A percentile compares a stretch with the other conserved stretches of the same genome.
These are phyloP conservation scores for Halcyon smyrnensis DNA, from an alignment of 2,797 vertebrate genomes.

Conservation along the genomic window DNA sequence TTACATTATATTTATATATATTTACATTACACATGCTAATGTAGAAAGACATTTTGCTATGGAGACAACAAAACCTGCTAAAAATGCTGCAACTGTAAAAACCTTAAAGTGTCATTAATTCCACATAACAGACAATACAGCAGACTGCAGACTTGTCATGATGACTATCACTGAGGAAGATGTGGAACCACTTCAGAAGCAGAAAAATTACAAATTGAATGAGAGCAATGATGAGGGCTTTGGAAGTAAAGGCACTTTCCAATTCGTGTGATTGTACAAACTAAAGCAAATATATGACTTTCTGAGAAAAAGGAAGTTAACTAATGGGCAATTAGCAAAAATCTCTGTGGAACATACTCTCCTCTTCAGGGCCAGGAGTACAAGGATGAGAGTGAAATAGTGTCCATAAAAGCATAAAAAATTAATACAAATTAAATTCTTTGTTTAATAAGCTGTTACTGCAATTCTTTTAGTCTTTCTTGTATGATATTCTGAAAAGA, in stretches of 20 bases:
- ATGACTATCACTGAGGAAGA: neutral
- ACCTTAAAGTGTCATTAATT: neutral
- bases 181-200: neutral
- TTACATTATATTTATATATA: neutral
- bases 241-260: neutral
- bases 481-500: neutral
- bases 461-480: neutral
- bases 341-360: neutral
- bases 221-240: neutral
- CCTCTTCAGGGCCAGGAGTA: neutral
- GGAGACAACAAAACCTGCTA: neutral
- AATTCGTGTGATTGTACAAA: neutral
- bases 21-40: neutral
- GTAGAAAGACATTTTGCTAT: neutral
- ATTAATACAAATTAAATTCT: accelerated
- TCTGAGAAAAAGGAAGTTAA: neutral
- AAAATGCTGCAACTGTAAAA: neutral
- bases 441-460: neutral
- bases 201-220: neutral
- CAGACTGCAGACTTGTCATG: neutral
- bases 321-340: constrained; percentile 2
- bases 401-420: no score
- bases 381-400: neutral
- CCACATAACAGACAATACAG: neutral
- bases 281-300: neutral